Base-by-base conservation (phyloP, 2,113 vertebrate genomes). In the Oceanites oceanicus region DNA sequence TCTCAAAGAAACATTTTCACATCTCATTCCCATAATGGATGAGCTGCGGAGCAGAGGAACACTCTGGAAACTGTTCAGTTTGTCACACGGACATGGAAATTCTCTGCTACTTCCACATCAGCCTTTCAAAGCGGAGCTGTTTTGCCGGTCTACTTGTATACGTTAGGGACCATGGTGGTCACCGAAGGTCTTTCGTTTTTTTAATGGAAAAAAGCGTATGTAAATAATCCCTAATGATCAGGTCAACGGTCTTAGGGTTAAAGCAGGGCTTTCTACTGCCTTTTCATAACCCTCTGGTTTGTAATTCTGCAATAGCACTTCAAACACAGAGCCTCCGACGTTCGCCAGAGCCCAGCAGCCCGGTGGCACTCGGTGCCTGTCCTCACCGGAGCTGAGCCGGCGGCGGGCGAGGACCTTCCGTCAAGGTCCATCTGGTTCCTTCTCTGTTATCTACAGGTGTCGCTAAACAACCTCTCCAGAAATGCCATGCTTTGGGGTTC, bases 1-100 rank as follows among this genome's bases (percentile, higher is more conserved):
- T 56, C 96, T 91, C 90, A 38, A 36, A 84, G 92, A 82, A 92
- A 92, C 83, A 56, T 63, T 82, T 95, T 92, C 96, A 47, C 91
- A 66, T 94, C 91, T 79, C 95, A 32, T 84, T 96, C 90, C 95
- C 52, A 13, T 79, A 92, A 77, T 5, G 62, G 92, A 83, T 75
- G 85, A 85, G 93, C 76, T 12, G 75, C 47, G 8, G 80, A 70
- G 87, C 86, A 34, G 80, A 96, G 70, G 86, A 88, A 77, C 18
- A 20, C 71, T 82, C 91, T 56, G 91, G 93, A 95, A 94, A 44
- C 83, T 3, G 38, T 72, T 50, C 42, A 0, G 17, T 81, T 50
- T 63, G 86, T 94, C 86, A 36, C 53, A 73, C 7, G 13, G 32
- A 29, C 74, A 42, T 0, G 77, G 76, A 26, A 72, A 90, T 47